Evolutionary conservation across 2,888 invertebrate species (phyloP).

Genomic region (Drosophila mulleri): DNA sequence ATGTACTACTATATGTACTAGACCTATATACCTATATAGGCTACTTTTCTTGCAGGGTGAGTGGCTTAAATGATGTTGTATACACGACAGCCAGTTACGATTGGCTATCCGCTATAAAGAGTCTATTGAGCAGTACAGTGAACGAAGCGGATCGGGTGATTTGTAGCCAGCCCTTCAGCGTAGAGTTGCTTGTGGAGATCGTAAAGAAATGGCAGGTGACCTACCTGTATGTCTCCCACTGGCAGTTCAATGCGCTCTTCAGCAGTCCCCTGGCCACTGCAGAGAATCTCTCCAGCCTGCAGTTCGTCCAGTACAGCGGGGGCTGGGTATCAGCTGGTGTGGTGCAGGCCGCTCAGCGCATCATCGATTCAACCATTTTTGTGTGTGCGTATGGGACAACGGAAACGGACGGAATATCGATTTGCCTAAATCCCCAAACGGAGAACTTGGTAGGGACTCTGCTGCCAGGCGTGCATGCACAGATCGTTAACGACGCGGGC

Average conservation of each 20-base stretch:
- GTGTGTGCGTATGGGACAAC: constrained; percentile 50
- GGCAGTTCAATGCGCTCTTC: constrained; percentile 53
- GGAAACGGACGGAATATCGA: constrained; percentile 48
- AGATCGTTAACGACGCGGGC: constrained; percentile 67
- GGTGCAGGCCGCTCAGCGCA: constrained; percentile 4
- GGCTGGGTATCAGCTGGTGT: constrained; percentile 32
- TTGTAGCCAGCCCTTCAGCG: constrained; percentile 42
- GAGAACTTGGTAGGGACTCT: constrained; percentile 60
- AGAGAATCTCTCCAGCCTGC: constrained; percentile 33
- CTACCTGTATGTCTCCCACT: constrained; percentile 44
- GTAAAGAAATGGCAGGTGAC: constrained; percentile 57
- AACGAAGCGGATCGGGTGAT: constrained; percentile 59
- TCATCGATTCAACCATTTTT: constrained; percentile 28
- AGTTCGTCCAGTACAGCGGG: constrained; percentile 38
- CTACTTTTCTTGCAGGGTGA: constrained; percentile 7
- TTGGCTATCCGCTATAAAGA: constrained; percentile 58
- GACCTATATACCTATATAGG: background rate
- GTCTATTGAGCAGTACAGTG: constrained; percentile 27
- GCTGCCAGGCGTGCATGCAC: constrained; percentile 34
- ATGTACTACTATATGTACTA: too few relatives aligned
- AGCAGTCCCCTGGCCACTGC: constrained; percentile 40
- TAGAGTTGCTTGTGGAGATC: constrained; percentile 51
- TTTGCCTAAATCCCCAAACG: constrained; percentile 19
- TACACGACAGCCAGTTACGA: constrained; percentile 51
- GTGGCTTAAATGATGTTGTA: constrained; percentile 30